Conservation (phyloP, 2,888 invertebrate genomes). For the Protonemura montana region DNA sequence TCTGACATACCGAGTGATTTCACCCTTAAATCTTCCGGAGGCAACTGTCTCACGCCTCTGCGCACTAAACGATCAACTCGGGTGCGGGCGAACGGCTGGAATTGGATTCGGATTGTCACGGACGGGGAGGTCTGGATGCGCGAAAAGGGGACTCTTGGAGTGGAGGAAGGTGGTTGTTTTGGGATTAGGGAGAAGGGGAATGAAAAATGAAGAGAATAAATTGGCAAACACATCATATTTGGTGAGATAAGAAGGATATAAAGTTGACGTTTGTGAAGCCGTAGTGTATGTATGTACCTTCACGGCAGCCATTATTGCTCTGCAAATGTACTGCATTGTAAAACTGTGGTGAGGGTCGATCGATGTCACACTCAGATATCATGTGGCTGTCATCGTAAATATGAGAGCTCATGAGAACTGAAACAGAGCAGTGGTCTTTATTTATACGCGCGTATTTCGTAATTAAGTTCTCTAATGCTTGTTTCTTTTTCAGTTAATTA, state of each 20-base stretch:
- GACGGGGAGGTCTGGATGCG: not conserved
- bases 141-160: not conserved
- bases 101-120: constrained; percentile 50
- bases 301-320: constrained; percentile 14
- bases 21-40: constrained; percentile 47
- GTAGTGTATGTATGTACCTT: not conserved
- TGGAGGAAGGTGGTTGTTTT: not conserved
- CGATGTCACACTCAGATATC: not conserved
- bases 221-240: constrained; percentile 46
- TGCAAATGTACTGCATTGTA: not conserved
- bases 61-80: constrained; percentile 38
- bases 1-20: constrained; percentile 45
- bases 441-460: not conserved
- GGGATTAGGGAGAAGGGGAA: not conserved
- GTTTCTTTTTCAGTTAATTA: not conserved
- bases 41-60: constrained; percentile 44
- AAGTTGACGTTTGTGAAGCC: not conserved
- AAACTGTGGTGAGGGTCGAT: not conserved
- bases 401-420: not conserved
- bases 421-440: not conserved
- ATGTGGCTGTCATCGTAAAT: not conserved
- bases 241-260: constrained; percentile 34
- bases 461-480: not conserved
- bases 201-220: constrained; percentile 42
- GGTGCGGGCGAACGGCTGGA: constrained; percentile 35